Conservation (phyloP, 1,140 invertebrate species). For the Babylonia areolata region DNA sequence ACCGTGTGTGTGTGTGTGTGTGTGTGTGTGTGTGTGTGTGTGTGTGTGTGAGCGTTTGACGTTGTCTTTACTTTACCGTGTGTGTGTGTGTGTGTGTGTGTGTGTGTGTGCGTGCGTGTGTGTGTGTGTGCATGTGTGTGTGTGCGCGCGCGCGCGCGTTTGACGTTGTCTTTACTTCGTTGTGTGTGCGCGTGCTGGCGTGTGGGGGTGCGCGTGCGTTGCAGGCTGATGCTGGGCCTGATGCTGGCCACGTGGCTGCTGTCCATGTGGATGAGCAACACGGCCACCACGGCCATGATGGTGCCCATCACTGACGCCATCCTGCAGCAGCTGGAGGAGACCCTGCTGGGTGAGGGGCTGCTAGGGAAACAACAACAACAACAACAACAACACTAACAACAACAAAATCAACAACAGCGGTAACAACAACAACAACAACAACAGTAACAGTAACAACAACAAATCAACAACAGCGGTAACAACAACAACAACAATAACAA, state of each 20-base stretch:
- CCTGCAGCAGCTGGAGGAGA: slow-evolving; percentile 50
- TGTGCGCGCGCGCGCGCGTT: not conserved
- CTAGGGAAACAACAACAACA: too few species aligned
- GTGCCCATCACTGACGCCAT: slow-evolving; percentile 73
- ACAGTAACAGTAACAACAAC: too few species aligned
- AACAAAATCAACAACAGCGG: too few species aligned
- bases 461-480: too few species aligned
- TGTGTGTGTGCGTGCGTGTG: not conserved
- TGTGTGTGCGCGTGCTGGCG: not conserved
- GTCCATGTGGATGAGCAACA: slow-evolving; percentile 76
- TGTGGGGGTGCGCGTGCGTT: not conserved
- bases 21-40: not conserved
- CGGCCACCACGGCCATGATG: slow-evolving; percentile 76
- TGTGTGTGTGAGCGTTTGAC: not conserved
- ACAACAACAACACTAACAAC: too few species aligned
- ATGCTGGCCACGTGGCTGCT: slow-evolving; percentile 73
- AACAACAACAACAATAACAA: too few species aligned
- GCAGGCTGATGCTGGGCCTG: slow-evolving; percentile 71
- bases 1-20: not conserved
- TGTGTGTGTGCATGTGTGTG: not conserved
- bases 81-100: not conserved
- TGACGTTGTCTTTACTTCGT: not conserved
- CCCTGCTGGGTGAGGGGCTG: not conserved
- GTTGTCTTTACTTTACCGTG: not conserved
- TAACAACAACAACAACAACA: too few species aligned